Evolutionary conservation across 64 coral and sea anemone genomes (phyloP), one percentile per base, ranked within the genome.

Genomic region (Montipora cactus): DNA sequence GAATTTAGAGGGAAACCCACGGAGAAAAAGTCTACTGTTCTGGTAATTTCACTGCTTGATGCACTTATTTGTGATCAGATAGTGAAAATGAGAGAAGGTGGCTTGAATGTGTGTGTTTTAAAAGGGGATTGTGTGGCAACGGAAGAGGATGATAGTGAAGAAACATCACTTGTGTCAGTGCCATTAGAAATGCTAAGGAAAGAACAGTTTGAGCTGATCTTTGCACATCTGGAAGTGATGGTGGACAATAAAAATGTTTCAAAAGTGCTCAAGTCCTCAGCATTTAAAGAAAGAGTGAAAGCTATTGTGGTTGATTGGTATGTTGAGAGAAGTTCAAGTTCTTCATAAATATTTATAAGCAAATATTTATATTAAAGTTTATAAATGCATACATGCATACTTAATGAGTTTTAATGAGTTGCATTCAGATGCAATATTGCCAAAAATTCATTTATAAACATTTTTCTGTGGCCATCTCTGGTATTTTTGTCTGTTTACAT

Each of bases 31-130:
- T 84, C 22, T 83, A 74, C 44, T 74, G 68, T 92, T 15, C 44
- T 84, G 5, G 79, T 92, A 14, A 74, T 83, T 21, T 92, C 90
- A 58, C 79, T 61, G 64, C 72, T 92, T 18, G 84, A 83, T 76
- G 79, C 79, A 22, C 70, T 84, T 5, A 92, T 92, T 44, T 15
- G 50, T 49, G 90, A 92, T 92, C 80, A 92, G 19, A 58, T 92
- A 50, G 53, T 64, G 25, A 92, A 92, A 25, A 47, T 73, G 16
- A 92, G n/a, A 50, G 79, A 92, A 74, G 55, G 7, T 48, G 90
- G 79, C 69, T 7, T 92, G 46, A 83, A 53, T 15, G 79, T 83
- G 37, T 92, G 64, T 52, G 46, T 92, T 22, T 58, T 83, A 8
- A 69, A 83, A 72, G 90, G 90, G 51, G 64, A 84, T 74, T 44